Base-by-base conservation (phyloP, 2,113 vertebrate species). In the Pomatorhinus ruficollis region DNA sequence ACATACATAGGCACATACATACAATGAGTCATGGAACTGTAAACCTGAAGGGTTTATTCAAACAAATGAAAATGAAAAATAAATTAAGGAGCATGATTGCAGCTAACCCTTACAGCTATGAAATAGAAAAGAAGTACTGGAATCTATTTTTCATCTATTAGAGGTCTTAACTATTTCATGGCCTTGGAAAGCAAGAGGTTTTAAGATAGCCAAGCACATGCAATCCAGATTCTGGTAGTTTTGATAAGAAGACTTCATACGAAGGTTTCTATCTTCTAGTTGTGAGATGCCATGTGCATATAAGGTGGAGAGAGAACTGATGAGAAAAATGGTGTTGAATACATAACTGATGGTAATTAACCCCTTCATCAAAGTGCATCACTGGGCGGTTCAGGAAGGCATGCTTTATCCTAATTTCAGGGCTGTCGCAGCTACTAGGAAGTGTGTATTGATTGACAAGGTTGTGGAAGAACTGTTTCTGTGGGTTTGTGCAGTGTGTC, bases 41-140 rank as follows among this genome's bases (percentile, higher is more conserved):
- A 98, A 97, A 96, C 90, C 93, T 97, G 50, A 77, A 97, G 83
- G 87, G 68, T 16, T 91, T 96, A 84, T 92, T 94, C 90, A 90
- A 87, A 47, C 20, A 33, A 79, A 89, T 53, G 44, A 82, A 95
- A 78, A 75, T 2, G 1, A 88, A 69, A 86, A 90, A 91, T 35
- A 93, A 93, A 75, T 87, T 60, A 91, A 76, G 40, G 31, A 83
- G 28, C 70, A 57, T 89, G 68, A 83, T 82, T 92, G 70, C 54
- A 87, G 66, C 50, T 61, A 85, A 66, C 61, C 15, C 53, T 75
- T 53, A 80, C n/a, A 92, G 49, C 39, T 89, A 37, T 19, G 27
- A 68, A 95, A 87, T 57, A 84, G 12, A n/a, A 86, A 72, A 90
- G 57, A 44, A 83, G 56, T 84, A 86, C 64, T 76, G 83, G 75